Evolutionary conservation across 2,113 vertebrate genomes (phyloP).

Genomic region (Gobio gobio): DNA sequence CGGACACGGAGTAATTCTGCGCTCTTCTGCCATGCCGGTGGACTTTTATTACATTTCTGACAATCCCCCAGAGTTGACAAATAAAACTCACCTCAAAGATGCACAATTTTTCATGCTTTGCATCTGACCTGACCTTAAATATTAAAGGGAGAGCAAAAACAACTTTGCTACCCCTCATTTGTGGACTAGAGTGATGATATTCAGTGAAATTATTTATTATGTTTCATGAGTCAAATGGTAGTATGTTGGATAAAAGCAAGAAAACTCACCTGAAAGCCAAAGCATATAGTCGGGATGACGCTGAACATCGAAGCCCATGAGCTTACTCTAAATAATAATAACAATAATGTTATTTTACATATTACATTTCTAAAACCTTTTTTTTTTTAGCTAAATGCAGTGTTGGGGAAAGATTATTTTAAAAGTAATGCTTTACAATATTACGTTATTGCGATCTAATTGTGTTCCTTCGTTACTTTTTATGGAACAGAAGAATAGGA

Average conservation of each 20-base stretch:
- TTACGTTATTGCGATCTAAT: no score
- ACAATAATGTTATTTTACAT: neutral
- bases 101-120: conserved; percentile 41
- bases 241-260: neutral
- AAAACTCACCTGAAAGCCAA: conserved; percentile 90
- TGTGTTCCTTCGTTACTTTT: no score
- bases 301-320: conserved; percentile 87
- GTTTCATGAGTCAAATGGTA: neutral
- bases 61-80: conserved; percentile 51
- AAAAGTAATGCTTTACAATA: no score
- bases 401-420: no score
- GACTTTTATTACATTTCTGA: conserved; percentile 61
- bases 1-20: conserved; percentile 32
- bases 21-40: conserved; percentile 23
- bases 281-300: conserved; percentile 93
- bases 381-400: neutral
- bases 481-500: no score
- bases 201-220: neutral
- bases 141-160: conserved; percentile 43
- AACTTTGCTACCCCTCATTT: neutral
- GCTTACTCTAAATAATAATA: conserved; percentile 67
- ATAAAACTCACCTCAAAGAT: conserved; percentile 25
- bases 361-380: neutral
- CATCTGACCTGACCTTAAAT: conserved; percentile 49
- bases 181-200: conserved; percentile 6